A percentile compares a stretch with the other conserved stretches of the same genome.
phyloP scores from a whole-genome alignment of 2,797 vertebrate genomes.

The Ctenochaetus hawaiiensis region DNA sequence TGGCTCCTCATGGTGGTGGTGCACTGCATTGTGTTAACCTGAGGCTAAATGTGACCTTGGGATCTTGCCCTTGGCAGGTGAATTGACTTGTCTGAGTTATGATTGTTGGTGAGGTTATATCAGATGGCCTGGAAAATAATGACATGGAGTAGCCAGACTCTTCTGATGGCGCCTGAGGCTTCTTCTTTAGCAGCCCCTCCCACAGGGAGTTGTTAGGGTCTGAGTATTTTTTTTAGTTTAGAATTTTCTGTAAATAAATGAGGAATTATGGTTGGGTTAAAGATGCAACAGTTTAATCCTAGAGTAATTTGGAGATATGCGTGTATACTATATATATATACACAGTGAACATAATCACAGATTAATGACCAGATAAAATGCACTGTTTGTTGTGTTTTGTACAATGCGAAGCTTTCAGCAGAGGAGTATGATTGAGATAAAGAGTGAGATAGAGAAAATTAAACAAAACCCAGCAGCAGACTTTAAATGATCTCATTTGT shows the following conservation, averaged over 20 bases:
- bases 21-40: constrained; percentile 56
- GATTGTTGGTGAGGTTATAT: constrained; percentile 48
- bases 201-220: constrained; percentile 49
- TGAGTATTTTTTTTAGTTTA: constrained; percentile 15
- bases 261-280: constrained; percentile 15
- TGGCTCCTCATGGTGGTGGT: constrained; percentile 3
- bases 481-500: constrained; percentile 75
- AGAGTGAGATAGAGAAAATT: constrained; percentile 61
- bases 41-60: constrained; percentile 68
- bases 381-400: constrained; percentile 49
- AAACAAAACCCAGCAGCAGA: constrained; percentile 64
- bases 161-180: constrained; percentile 59
- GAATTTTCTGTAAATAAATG: constrained; percentile 45
- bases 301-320: constrained; percentile 26
- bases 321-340: constrained; percentile 18
- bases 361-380: constrained; percentile 58
- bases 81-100: constrained; percentile 64
- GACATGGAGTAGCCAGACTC: constrained; percentile 52
- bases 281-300: constrained; percentile 18
- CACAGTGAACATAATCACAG: constrained; percentile 33
- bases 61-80: constrained; percentile 60
- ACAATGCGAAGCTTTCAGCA: constrained; percentile 48
- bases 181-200: constrained; percentile 35
- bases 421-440: constrained; percentile 56
- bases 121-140: constrained; percentile 63